Evolutionary conservation across 2,113 vertebrate species (phyloP).

Genomic region (Percina caprodes): DNA sequence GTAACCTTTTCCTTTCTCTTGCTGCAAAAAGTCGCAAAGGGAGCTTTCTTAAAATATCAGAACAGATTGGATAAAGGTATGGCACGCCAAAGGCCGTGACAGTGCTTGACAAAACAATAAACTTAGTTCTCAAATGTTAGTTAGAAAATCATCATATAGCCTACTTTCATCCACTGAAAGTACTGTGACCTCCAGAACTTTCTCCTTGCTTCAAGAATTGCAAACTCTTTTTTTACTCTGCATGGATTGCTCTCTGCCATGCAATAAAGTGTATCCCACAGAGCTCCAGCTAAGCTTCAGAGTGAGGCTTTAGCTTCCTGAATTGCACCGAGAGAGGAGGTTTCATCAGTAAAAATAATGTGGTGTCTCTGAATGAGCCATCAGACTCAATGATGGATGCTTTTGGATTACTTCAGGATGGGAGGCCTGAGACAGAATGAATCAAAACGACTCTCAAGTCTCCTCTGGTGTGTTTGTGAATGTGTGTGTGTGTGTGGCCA

Average conservation of each 20-base stretch:
- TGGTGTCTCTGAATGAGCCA: constrained; percentile 33
- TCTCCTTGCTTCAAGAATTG: constrained; percentile 31
- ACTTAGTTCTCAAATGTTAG: constrained; percentile 2
- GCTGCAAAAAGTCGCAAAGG: not conserved
- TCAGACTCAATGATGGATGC: constrained; percentile 39
- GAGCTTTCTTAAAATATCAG: constrained; percentile 44
- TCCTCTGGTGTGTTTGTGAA: constrained; percentile 3
- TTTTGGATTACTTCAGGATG: constrained; percentile 41
- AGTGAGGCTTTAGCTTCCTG: constrained; percentile 16
- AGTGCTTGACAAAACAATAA: constrained; percentile 27
- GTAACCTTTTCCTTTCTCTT: constrained; percentile 60
- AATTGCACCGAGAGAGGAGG: constrained; percentile 1
- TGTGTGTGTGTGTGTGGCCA: constrained; percentile 21
- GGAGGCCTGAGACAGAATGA: constrained; percentile 36
- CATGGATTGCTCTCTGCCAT: constrained; percentile 28
- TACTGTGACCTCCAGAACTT: constrained; percentile 51
- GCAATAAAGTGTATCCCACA: constrained; percentile 27
- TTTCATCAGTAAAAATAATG: constrained; percentile 49
- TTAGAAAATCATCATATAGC: not conserved
- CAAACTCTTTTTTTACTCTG: constrained; percentile 30
- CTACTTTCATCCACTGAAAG: constrained; percentile 17
- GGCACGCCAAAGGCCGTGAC: constrained; percentile 17
- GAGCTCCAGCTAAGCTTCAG: constrained; percentile 44
- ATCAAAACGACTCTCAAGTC: constrained; percentile 32
- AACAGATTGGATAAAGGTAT: constrained; percentile 46